phyloP scores from a whole-genome alignment of 2,888 invertebrate genomes.

The Xestia sexstrigata region DNA sequence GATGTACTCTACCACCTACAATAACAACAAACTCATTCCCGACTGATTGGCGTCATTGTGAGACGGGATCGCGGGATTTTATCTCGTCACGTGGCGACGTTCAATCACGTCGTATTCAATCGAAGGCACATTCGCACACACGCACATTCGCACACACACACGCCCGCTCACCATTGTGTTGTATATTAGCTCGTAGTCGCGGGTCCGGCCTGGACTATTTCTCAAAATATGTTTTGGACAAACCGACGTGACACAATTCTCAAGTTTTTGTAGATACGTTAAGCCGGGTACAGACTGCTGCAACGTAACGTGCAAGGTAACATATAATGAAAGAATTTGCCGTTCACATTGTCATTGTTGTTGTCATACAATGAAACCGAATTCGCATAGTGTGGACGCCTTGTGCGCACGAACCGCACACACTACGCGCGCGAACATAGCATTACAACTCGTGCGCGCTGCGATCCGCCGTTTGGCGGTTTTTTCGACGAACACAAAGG shows the following conservation, averaged over 20 bases:
- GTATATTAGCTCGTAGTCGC: conserved; percentile 49
- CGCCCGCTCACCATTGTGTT: conserved; percentile 53
- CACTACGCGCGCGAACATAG: no score
- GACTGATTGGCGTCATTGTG: conserved; percentile 84
- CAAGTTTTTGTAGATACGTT: conserved; percentile 34
- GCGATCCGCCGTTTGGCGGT: no score
- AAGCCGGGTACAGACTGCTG: no score
- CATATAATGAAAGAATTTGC: no score
- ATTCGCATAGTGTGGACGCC: no score
- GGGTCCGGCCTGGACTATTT: conserved; percentile 50
- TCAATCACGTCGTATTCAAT: conserved; percentile 82
- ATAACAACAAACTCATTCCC: conserved; percentile 77
- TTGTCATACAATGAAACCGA: no score
- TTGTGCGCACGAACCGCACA: no score
- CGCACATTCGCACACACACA: not conserved
- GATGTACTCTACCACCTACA: conserved; percentile 4
- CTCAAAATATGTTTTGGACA: conserved; percentile 52
- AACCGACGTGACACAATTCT: conserved; percentile 52
- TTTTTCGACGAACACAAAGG: no score
- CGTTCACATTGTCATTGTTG: no score
- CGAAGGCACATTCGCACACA: conserved; percentile 59
- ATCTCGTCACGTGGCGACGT: conserved; percentile 72
- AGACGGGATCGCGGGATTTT: conserved; percentile 71
- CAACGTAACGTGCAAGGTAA: no score
- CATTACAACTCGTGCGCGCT: no score